A percentile compares a stretch with the other conserved stretches of the same genome.
Conservation (phyloP, 1,140 invertebrate species). For the Berghia stephanieae region DNA sequence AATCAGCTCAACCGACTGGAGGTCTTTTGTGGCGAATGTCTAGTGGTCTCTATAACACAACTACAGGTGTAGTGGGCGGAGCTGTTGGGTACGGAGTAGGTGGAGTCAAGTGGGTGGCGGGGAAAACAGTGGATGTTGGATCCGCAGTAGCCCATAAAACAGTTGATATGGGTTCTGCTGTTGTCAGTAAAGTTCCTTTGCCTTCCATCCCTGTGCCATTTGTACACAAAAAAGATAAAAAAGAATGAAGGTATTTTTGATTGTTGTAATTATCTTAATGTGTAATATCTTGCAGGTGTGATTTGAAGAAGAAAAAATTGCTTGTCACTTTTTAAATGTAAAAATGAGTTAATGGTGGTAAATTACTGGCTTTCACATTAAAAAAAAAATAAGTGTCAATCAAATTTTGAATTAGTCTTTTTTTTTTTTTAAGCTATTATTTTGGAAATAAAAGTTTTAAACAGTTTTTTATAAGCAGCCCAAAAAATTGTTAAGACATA, state of each 20-base stretch:
- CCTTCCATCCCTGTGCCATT: slow-evolving; percentile 46
- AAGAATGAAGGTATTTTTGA: slow-evolving; percentile 42
- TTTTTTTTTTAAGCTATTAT: no score
- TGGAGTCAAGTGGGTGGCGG: slow-evolving; percentile 63
- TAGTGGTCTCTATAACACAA: slow-evolving; percentile 55
- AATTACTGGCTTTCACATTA: no score
- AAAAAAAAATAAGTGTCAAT: no score
- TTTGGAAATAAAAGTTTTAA: no score
- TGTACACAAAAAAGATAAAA: slow-evolving; percentile 56
- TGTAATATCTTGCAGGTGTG: no score
- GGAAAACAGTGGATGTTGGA: slow-evolving; percentile 62
- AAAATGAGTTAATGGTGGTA: no score
- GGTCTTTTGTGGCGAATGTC: slow-evolving; percentile 61
- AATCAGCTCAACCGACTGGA: slow-evolving; percentile 34
- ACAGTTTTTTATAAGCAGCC: no score
- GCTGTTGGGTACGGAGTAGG: slow-evolving; percentile 61
- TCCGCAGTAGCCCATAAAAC: slow-evolving; percentile 53
- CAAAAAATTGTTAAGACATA: no score
- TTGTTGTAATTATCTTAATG: no score
- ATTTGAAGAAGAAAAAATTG: no score
- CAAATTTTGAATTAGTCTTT: no score
- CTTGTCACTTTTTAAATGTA: no score
- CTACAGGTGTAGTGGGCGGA: slow-evolving; percentile 60
- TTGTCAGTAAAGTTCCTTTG: slow-evolving; percentile 55
- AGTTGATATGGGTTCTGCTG: slow-evolving; percentile 53